These are phyloP conservation scores for Potamilus streckersoni DNA, from an alignment of 1,140 invertebrate genomes.

Conservation along the genomic window DNA sequence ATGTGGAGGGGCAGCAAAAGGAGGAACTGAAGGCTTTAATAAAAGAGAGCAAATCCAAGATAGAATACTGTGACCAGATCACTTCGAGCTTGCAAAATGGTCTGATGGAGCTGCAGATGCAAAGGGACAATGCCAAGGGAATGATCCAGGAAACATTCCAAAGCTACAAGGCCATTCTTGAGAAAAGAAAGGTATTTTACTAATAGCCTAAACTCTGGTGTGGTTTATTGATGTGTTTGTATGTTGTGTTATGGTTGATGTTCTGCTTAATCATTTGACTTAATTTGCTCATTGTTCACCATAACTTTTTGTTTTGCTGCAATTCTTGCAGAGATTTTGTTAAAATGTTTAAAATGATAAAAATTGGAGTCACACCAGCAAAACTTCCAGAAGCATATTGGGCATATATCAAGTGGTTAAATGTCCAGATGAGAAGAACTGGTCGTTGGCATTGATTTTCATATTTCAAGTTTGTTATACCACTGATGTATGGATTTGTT, in stretches of 20 bases:
- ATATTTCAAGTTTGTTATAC: too few relatives aligned
- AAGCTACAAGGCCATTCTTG: slow-evolving; percentile 83
- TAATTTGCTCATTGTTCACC: too few relatives aligned
- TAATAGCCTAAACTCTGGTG: background rate
- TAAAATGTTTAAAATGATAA: too few relatives aligned
- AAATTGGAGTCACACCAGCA: too few relatives aligned
- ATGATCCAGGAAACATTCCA: slow-evolving; percentile 86
- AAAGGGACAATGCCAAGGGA: slow-evolving; percentile 86
- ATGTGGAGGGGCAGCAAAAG: slow-evolving; percentile 73
- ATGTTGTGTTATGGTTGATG: background rate
- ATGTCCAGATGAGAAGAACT: too few relatives aligned
- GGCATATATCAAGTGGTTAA: too few relatives aligned
- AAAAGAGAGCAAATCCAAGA: slow-evolving; percentile 77
- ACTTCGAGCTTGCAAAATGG: slow-evolving; percentile 79
- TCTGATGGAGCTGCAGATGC: slow-evolving; percentile 85
- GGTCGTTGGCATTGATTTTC: too few relatives aligned
- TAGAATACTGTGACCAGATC: slow-evolving; percentile 80
- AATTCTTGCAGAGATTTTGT: too few relatives aligned
- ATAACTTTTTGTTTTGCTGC: too few relatives aligned
- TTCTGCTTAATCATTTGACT: too few relatives aligned
- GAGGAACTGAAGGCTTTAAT: slow-evolving; percentile 81
- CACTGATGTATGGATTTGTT: too few relatives aligned
- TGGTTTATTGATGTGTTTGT: background rate
- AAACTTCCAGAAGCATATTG: too few relatives aligned
- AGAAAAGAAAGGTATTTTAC: slow-evolving; percentile 74